A percentile compares a stretch with the other conserved stretches of the same genome.
phyloP scores from a whole-genome alignment of 2,888 invertebrate genomes.

The Ceratothoa steindachneri region DNA sequence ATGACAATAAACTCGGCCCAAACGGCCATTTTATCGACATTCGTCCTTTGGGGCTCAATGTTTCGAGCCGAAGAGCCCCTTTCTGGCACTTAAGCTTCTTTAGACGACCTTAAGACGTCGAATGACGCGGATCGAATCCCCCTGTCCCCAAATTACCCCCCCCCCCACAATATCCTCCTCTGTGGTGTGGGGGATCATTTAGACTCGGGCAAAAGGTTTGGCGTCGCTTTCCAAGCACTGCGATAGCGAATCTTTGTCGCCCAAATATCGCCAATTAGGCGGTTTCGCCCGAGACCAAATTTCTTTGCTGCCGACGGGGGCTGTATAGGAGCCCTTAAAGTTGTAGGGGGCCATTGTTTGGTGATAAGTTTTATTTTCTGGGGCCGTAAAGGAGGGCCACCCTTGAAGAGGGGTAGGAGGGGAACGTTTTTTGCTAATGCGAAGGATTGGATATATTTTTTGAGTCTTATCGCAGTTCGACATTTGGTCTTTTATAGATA shows the following conservation, averaged over 20 bases:
- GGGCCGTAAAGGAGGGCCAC: too few relatives aligned
- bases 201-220: slow-evolving; percentile 5
- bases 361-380: too few relatives aligned
- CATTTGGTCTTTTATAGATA: slow-evolving; percentile 2
- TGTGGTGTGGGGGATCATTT: slow-evolving; percentile 5
- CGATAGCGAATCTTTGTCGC: slow-evolving; percentile 9
- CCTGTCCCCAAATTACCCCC: background rate
- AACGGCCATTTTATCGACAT: slow-evolving; percentile 6
- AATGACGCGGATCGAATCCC: background rate
- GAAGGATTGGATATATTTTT: slow-evolving; percentile 1
- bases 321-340: too few relatives aligned
- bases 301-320: background rate
- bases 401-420: too few relatives aligned
- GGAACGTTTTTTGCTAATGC: background rate
- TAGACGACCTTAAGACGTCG: slow-evolving; percentile 9
- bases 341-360: background rate
- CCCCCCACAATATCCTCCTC: too few relatives aligned
- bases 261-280: slow-evolving; percentile 10
- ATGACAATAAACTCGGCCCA: background rate
- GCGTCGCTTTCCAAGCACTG: background rate
- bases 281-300: background rate
- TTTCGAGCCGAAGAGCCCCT: slow-evolving; percentile 5
- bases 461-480: background rate
- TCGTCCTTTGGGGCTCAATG: slow-evolving; percentile 3
- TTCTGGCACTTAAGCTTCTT: slow-evolving; percentile 10